Base-by-base conservation (phyloP, 2,888 invertebrate species). In the Lumbricus terrestris region DNA sequence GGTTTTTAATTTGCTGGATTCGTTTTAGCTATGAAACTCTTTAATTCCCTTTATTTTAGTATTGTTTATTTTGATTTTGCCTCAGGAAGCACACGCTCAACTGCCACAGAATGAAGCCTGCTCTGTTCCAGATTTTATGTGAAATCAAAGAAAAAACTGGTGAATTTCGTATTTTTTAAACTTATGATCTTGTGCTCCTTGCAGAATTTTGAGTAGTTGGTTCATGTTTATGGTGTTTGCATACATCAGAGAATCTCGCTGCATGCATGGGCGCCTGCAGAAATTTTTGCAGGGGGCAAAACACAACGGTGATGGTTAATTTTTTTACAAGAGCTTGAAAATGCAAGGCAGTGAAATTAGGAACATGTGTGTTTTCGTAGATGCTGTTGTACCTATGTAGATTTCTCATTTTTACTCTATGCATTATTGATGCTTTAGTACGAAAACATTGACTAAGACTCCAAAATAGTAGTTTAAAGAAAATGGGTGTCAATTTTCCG, bases 101-200 rank as follows among this genome's bases (percentile, higher is more conserved):
- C 95, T 98, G 98, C 95, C 99, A 99, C 95, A 97, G 99, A 95
- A 98, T 99, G 98, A 99, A 99, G 96, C 98, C 98, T 94, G 99
- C 99, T 90, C 96, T 99, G 93, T 99, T 99, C 96, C 98, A 98
- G 93, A 99, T 99, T 92, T 96, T 99, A 92, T 99, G 99, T 96
- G 99, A 99, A 96, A 99, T 99, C 95, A 99, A 99, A 96, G 99
- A 99, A 96, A 99, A 99, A 96, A 99, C 98, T 95, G 97, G 97
- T 97, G 95, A 96, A 96, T 82, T 38, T 47, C 42, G 29, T 69
- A n/a, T 69, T 69, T 69, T 69, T 4, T 69, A n/a, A 1, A 69
- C n/a, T 11, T 8, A 69, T 69, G n/a, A 16, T 69, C n/a, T 16
- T 69, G 29, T 69, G 29, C n/a, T 69, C 29, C 8, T 69, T 69